These are phyloP conservation scores for Orthonychiurus folsomi DNA, from an alignment of 2,888 invertebrate species.

Conservation along the genomic window DNA sequence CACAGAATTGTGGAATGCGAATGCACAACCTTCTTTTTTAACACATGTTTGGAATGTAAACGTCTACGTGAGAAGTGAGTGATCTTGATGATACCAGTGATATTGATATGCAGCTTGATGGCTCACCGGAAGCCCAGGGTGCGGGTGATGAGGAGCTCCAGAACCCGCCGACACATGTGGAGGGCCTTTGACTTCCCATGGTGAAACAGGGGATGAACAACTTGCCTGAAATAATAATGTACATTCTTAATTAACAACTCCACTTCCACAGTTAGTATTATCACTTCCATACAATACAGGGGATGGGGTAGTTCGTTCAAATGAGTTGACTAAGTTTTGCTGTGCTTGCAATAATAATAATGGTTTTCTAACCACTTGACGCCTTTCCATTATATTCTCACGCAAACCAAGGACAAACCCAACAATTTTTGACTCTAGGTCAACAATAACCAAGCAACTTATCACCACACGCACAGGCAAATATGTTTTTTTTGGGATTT, in stretches of 20 bases:
- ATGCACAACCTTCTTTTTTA: constrained; percentile 13
- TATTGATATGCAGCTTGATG: constrained; percentile 38
- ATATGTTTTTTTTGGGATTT: too few relatives aligned
- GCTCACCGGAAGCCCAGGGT: constrained; percentile 39
- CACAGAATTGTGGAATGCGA: constrained; percentile 9
- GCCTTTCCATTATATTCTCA: too few relatives aligned
- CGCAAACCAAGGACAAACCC: too few relatives aligned
- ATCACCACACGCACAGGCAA: too few relatives aligned
- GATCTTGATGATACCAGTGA: constrained; percentile 41
- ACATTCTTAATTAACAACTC: too few relatives aligned
- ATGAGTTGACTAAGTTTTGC: too few relatives aligned
- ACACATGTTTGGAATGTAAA: constrained; percentile 10
- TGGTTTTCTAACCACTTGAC: too few relatives aligned
- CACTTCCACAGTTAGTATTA: neutral
- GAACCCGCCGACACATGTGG: constrained; percentile 52
- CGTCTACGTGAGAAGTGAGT: constrained; percentile 40
- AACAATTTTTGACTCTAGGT: too few relatives aligned
- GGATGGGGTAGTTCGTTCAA: too few relatives aligned
- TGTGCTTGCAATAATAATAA: too few relatives aligned
- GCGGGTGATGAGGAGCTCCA: constrained; percentile 49
- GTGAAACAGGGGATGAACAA: constrained; percentile 40
- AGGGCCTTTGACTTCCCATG: constrained; percentile 47
- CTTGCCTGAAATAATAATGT: constrained; percentile 31
- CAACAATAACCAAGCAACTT: too few relatives aligned
- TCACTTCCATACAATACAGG: too few relatives aligned